These are phyloP conservation scores for Nomada hirtipes DNA, from an alignment of 2,888 invertebrate genomes.

Conservation along the genomic window DNA sequence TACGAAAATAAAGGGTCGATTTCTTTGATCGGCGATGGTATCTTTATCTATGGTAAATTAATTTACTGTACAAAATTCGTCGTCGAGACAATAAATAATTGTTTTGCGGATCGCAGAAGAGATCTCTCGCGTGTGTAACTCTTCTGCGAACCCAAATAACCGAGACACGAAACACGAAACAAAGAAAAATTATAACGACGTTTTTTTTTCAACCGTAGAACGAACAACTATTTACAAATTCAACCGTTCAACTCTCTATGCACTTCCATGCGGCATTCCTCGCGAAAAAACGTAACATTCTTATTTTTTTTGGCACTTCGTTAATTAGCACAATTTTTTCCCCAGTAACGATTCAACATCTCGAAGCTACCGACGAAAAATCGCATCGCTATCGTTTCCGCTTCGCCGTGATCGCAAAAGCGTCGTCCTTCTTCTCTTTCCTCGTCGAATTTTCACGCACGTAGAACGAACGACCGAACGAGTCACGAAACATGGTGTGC, in stretches of 20 bases:
- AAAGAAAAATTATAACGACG: constrained; percentile 2
- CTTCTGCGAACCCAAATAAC: constrained; percentile 14
- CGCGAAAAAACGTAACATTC: constrained; percentile 24
- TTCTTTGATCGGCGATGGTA: constrained; percentile 23
- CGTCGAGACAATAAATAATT: constrained; percentile 50
- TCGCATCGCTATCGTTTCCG: neutral
- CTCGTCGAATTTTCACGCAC: neutral
- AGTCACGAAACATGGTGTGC: neutral
- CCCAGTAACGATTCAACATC: neutral
- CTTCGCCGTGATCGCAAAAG: neutral
- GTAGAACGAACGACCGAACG: constrained; percentile 3
- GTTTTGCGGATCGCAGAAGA: constrained; percentile 16
- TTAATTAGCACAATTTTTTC: constrained; percentile 19
- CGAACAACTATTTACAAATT: constrained; percentile 39
- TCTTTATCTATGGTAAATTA: constrained; percentile 6
- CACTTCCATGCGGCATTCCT: constrained; percentile 5
- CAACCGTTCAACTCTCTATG: neutral
- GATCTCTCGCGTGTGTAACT: neutral
- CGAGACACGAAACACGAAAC: constrained; percentile 25
- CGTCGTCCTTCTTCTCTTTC: neutral
- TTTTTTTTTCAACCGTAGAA: neutral
- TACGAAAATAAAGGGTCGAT: constrained; percentile 37
- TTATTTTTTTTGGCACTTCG: constrained; percentile 51
- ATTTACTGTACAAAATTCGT: constrained; percentile 36
- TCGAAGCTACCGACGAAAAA: neutral